phyloP scores from a whole-genome alignment of 2,888 invertebrate genomes.

The Drosophila meridiana region DNA sequence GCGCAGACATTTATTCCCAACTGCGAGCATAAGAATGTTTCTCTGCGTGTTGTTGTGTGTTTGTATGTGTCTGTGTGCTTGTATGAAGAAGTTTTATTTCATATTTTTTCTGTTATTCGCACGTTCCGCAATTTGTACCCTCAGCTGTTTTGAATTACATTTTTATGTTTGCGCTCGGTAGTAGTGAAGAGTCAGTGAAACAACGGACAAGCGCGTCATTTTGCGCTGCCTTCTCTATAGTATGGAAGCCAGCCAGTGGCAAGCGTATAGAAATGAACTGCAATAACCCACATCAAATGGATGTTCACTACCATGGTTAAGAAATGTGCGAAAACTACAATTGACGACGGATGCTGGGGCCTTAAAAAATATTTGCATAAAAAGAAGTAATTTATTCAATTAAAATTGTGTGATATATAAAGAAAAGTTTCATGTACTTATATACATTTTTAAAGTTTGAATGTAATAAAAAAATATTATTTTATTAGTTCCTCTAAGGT shows the following conservation, averaged over 20 bases:
- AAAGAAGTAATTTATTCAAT: too few species aligned
- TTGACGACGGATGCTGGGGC: not conserved
- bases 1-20: conserved; percentile 51
- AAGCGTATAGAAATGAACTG: conserved; percentile 15
- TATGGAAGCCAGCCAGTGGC: conserved; percentile 1
- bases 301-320: not conserved
- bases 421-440: not conserved
- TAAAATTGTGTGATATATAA: not conserved
- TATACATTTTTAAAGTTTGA: too few species aligned
- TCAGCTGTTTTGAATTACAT: conserved; percentile 58
- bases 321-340: not conserved
- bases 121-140: conserved; percentile 49
- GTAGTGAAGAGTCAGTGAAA: conserved; percentile 39
- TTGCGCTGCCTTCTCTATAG: not conserved
- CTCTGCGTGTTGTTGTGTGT: not conserved
- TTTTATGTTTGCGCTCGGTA: conserved; percentile 45
- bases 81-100: conserved; percentile 28
- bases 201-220: conserved; percentile 8
- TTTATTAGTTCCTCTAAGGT: not conserved
- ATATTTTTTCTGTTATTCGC: conserved; percentile 39
- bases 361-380: not conserved
- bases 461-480: too few species aligned
- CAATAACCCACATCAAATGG: conserved; percentile 11
- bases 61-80: not conserved
- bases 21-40: conserved; percentile 29